Percentiles rank a stretch among this genome's conserved stretches.
These are phyloP conservation scores for Nephrotoma appendiculata DNA, from an alignment of 2,888 invertebrate species.

Conservation along the genomic window DNA sequence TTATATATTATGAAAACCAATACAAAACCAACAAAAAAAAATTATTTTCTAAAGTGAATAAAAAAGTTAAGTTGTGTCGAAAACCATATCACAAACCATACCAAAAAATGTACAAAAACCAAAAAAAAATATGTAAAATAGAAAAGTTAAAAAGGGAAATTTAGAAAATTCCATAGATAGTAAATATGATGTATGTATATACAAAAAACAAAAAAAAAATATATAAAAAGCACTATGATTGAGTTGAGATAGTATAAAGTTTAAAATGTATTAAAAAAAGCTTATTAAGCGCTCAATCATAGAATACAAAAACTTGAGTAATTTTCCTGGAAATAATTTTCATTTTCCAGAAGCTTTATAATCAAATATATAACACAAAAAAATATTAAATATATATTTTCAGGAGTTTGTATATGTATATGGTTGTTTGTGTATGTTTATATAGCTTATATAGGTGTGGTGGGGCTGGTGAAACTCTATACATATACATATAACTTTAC, in stretches of 20 bases:
- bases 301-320: background rate
- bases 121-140: background rate
- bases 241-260: background rate
- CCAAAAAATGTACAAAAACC: background rate
- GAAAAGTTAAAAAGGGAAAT: background rate
- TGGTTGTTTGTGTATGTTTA: background rate
- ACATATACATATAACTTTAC: background rate
- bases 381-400: background rate
- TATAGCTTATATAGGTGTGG: background rate
- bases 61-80: background rate
- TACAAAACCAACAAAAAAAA: background rate
- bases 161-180: background rate
- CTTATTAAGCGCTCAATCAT: background rate
- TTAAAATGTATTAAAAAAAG: background rate
- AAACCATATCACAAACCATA: background rate
- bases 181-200: background rate
- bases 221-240: background rate
- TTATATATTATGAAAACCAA: background rate
- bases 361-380: background rate
- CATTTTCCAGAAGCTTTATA: background rate
- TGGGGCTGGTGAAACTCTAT: background rate
- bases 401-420: background rate
- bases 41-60: background rate
- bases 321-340: background rate
- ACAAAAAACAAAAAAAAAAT: background rate